Evolutionary conservation across 1,140 invertebrate species (phyloP).

Genomic region (Bombus haemorrhoidalis): DNA sequence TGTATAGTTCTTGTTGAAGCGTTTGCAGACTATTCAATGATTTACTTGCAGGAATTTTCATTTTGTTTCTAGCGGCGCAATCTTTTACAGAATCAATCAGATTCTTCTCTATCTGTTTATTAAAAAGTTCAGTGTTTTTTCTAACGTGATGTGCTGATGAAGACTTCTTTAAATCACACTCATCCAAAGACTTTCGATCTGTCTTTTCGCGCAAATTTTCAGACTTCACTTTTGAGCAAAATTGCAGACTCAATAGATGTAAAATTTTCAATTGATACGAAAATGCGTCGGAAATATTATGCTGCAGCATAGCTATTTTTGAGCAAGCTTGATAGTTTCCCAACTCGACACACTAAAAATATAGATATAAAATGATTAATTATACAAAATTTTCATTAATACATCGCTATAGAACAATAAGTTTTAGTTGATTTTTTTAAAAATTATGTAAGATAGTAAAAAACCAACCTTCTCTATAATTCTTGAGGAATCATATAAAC

Average conservation of each 20-base stretch:
- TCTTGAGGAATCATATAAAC: slow-evolving; percentile 82
- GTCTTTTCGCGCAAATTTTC: slow-evolving; percentile 6
- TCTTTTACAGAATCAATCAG: slow-evolving; percentile 78
- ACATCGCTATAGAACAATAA: neutral
- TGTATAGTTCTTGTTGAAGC: slow-evolving; percentile 78
- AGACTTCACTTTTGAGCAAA: slow-evolving; percentile 34
- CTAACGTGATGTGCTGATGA: slow-evolving; percentile 49
- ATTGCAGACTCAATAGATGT: slow-evolving; percentile 62
- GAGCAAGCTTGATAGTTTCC: slow-evolving; percentile 82
- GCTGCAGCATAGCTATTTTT: slow-evolving; percentile 80
- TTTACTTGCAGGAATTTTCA: slow-evolving; percentile 79
- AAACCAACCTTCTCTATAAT: slow-evolving; percentile 79
- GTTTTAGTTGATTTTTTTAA: neutral
- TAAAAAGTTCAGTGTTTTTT: slow-evolving; percentile 74
- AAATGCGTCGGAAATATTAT: slow-evolving; percentile 77
- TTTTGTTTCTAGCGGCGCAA: slow-evolving; percentile 71
- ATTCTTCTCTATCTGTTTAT: slow-evolving; percentile 78
- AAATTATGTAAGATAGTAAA: neutral
- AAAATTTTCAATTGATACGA: slow-evolving; percentile 80
- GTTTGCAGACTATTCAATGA: slow-evolving; percentile 78
- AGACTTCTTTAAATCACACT: slow-evolving; percentile 5
- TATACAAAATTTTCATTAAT: neutral
- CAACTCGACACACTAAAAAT: slow-evolving; percentile 74
- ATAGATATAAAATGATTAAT: neutral
- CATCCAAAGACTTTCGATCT: neutral